Percentiles rank a stretch among this genome's conserved stretches.
Evolutionary conservation across 2,888 invertebrate genomes (phyloP).

Genomic region (Papilio protenor): DNA sequence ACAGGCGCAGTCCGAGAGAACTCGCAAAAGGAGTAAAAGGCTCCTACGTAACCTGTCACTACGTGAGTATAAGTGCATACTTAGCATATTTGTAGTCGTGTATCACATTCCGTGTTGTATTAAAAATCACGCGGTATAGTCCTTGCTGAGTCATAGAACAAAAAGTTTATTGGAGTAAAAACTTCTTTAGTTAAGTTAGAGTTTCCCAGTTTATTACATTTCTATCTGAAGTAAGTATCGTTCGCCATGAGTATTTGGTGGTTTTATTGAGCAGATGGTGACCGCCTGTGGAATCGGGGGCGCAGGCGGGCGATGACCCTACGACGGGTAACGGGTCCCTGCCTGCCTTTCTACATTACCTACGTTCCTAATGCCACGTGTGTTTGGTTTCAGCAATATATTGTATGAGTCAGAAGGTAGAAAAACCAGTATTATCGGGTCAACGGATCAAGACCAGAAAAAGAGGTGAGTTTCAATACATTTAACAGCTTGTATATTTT

Average conservation of each 20-base stretch:
- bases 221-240: slow-evolving; percentile 49
- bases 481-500: slow-evolving; percentile 25
- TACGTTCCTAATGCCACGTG: slow-evolving; percentile 76
- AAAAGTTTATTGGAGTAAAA: slow-evolving; percentile 49
- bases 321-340: slow-evolving; percentile 58
- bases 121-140: slow-evolving; percentile 51
- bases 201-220: slow-evolving; percentile 45
- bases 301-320: slow-evolving; percentile 75
- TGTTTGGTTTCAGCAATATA: slow-evolving; percentile 89
- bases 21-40: slow-evolving; percentile 84
- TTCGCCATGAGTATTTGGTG: slow-evolving; percentile 44
- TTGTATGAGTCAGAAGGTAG: slow-evolving; percentile 99
- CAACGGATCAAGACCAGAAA: slow-evolving; percentile 99
- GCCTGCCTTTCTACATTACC: slow-evolving; percentile 46
- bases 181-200: slow-evolving; percentile 40
- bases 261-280: slow-evolving; percentile 62
- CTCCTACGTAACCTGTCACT: slow-evolving; percentile 85
- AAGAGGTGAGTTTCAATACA: slow-evolving; percentile 90
- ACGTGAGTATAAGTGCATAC: slow-evolving; percentile 78
- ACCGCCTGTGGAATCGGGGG: slow-evolving; percentile 57
- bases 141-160: slow-evolving; percentile 61
- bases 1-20: slow-evolving; percentile 84
- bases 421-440: slow-evolving; percentile 99
- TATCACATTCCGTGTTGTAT: slow-evolving; percentile 54
- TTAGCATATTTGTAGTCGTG: slow-evolving; percentile 53